Base-by-base conservation (phyloP, 2,113 vertebrate species). In the Sminthopsis crassicaudata region DNA sequence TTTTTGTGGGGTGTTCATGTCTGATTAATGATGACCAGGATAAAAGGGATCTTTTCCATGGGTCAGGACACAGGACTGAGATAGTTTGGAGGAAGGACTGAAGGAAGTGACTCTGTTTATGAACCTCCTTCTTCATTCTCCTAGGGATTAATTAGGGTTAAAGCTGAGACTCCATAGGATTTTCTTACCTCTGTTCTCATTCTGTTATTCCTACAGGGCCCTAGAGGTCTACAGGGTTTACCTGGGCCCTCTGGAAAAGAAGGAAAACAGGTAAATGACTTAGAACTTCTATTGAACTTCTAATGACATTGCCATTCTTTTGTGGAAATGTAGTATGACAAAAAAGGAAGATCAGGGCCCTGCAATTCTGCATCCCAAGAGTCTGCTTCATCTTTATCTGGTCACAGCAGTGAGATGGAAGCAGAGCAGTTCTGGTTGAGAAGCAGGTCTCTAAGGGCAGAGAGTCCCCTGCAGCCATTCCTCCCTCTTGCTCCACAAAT, bases 261-360 rank as follows among this genome's bases (percentile, higher is more conserved):
- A 92, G 99, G 99, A 94, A 99, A 99, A 96, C 98, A 98, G 98
- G 99, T 99, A 96, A 99, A 99, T 90, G 53, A 23, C 0, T 0
- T 5, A 1, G n/a, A 25, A 51, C 11, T 48, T 90, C 51, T 19
- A 8, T 3, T 23, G 24, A 52, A 46, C 9, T 51, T 90, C 46
- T 22, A 5, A 7, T 23, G 24, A 48, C 22, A 16, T 8, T 11
- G 67, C 90, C 90, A 9, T 6, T 22, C 12, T 2, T 27, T 46
- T 25, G 54, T 26, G 10, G 42, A 0, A 27, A 25, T n/a, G 23
- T 30, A 42, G 0, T 23, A 0, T 0, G 48, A 52, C n/a, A 22
- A 84, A 84, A 84, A 84, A 84, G 67, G 1, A 84, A 23, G 67
- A 22, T 42, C 67, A 42, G n/a, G 19, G 67, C 30, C 51, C 67